Base-by-base conservation (phyloP, 2,113 vertebrate genomes). In the Oostethus manadensis region DNA sequence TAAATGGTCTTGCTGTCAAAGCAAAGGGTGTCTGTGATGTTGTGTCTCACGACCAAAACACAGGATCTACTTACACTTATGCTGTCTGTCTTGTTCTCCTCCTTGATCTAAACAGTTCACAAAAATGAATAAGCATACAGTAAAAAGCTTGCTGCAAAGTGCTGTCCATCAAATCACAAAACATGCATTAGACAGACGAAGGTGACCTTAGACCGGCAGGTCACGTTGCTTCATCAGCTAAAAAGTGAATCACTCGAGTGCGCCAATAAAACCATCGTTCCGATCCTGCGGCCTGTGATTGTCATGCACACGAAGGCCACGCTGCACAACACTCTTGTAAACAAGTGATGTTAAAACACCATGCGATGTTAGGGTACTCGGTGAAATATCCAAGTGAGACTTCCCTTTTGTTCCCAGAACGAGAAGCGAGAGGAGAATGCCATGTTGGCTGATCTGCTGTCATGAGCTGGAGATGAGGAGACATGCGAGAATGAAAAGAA, bases 371-470 rank as follows among this genome's bases (percentile, higher is more conserved):
- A 62, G 26, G 55, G 20, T 70, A 51, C 44, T 51, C 45, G 1
- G 56, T 63, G 9, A 64, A 79, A 78, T 74, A 71, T 77, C 73
- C 26, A 84, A 84, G 79, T 81, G 62, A 88, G 56, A 98, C 96
- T 97, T 97, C 89, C 96, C 95, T 98, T 98, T 91, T 96, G 89
- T 83, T 98, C 95, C 96, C 96, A 98, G 92, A 98, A 98, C 17
- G 95, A 96, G 85, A 99, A 99, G 76, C 93, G 92, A 68, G 96
- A 97, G 66, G 96, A 99, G 78, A 99, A 99, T 47, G 96, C 96
- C 96, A 99, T 98, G 88, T 77, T 62, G 70, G 80, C 74, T 64
- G 64, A 61, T 66, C 78, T 76, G 81, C 82, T 84, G 72, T 92
- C 89, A 91, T 91, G 89, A 86, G 87, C 84, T 20, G 84, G 74